These are phyloP conservation scores for Drosophila simulans DNA, from an alignment of 1,140 invertebrate species.

Conservation along the genomic window DNA sequence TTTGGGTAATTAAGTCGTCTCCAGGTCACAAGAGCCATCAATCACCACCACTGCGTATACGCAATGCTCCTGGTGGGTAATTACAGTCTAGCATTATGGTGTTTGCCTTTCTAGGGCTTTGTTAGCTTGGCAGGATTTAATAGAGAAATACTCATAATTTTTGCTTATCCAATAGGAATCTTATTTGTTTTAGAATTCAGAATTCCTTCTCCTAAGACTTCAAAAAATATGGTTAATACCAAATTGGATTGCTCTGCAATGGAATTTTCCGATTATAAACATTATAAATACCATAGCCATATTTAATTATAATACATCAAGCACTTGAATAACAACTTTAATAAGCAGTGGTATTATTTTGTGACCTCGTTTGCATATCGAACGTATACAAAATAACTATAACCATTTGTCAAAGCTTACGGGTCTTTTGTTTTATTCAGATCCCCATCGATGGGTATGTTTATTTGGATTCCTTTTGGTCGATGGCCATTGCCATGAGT, in stretches of 20 bases:
- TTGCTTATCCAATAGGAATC: background rate
- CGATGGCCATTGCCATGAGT: conserved; percentile 4
- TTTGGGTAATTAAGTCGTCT: conserved; percentile 57
- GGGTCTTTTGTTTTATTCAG: conserved; percentile 22
- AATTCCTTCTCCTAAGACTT: too few relatives aligned
- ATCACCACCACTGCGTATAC: conserved; percentile 54
- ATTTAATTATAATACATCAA: too few relatives aligned
- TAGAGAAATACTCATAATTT: too few relatives aligned
- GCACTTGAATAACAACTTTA: background rate
- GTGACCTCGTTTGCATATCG: background rate
- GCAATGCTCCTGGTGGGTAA: conserved; percentile 22
- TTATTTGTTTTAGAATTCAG: background rate
- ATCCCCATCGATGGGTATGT: conserved; percentile 20
- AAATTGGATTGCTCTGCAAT: too few relatives aligned
- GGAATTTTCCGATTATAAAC: too few relatives aligned
- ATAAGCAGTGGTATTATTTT: background rate
- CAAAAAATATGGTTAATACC: too few relatives aligned
- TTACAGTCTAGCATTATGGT: conserved; percentile 15
- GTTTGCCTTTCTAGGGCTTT: conserved; percentile 21
- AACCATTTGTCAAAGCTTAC: conserved; percentile 25
- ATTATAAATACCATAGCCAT: too few relatives aligned
- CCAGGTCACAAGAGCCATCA: conserved; percentile 54
- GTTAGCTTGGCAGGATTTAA: conserved; percentile 3
- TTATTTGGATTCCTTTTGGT: conserved; percentile 22
- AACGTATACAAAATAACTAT: background rate